Conservation (phyloP, 2,797 vertebrate species). For the Steatocranus sp. region DNA sequence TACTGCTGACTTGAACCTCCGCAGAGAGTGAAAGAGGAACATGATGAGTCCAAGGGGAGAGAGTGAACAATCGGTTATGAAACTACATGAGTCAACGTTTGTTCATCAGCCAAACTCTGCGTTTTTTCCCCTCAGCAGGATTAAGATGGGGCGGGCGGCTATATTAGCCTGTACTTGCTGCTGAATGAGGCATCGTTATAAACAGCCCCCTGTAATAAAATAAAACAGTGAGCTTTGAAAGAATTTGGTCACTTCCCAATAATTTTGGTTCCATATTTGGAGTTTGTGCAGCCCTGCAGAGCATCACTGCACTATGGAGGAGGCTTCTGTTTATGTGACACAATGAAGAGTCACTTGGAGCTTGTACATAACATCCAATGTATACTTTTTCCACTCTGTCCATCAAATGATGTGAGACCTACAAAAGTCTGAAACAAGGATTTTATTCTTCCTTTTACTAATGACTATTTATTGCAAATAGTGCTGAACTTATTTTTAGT, state of each 20-base stretch:
- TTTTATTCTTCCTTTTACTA: background rate
- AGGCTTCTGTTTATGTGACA: constrained; percentile 61
- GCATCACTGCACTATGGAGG: background rate
- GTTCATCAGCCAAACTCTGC: constrained; percentile 20
- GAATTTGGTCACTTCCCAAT: constrained; percentile 26
- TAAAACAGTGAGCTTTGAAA: background rate
- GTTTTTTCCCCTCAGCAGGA: background rate
- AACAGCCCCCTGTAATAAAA: constrained; percentile 33
- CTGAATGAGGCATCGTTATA: constrained; percentile 2
- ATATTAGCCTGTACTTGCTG: background rate
- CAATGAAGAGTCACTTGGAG: constrained; percentile 23
- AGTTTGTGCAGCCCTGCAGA: constrained; percentile 20
- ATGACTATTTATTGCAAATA: background rate
- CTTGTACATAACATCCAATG: background rate
- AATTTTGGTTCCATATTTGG: constrained; percentile 61
- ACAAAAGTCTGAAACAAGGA: too few relatives aligned
- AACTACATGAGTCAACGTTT: constrained; percentile 35
- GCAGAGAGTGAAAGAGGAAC: background rate
- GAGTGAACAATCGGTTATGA: constrained; percentile 6
- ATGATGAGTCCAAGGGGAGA: background rate
- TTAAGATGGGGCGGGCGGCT: background rate
- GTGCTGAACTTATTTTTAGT: background rate
- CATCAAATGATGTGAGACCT: background rate
- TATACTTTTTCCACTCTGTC: background rate
- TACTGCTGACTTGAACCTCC: background rate